These are phyloP conservation scores for Chromobotia macracanthus DNA, from an alignment of 2,797 vertebrate species.

Conservation along the genomic window DNA sequence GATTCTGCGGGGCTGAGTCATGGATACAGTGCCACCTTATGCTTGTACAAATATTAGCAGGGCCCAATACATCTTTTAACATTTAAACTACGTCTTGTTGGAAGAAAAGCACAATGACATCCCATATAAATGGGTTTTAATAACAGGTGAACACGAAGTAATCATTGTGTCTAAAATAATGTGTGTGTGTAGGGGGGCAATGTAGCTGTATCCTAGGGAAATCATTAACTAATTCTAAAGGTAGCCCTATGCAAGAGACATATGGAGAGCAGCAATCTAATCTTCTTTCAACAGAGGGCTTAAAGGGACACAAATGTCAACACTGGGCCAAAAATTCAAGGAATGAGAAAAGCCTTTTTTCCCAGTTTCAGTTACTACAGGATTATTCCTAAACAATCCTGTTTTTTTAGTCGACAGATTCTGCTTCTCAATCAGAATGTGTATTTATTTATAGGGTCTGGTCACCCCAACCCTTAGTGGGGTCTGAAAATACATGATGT, in stretches of 20 bases:
- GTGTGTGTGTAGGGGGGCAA: not conserved
- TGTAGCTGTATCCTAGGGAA: conserved; percentile 26
- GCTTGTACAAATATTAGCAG: not conserved
- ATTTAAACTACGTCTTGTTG: not conserved
- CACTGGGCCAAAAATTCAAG: conserved; percentile 2
- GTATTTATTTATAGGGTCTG: not conserved
- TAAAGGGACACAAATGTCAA: conserved; percentile 13
- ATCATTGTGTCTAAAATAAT: not conserved
- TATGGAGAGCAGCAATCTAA: not conserved
- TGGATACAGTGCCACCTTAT: not conserved
- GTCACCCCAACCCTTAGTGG: not conserved
- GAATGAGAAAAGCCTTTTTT: not conserved
- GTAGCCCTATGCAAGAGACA: not conserved
- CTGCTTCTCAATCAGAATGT: not conserved
- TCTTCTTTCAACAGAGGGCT: not conserved
- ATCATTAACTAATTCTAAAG: conserved; percentile 2
- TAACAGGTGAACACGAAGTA: not conserved
- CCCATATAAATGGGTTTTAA: not conserved
- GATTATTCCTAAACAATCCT: not conserved
- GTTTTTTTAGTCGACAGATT: not conserved
- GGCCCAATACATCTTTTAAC: not conserved
- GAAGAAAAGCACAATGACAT: not conserved
- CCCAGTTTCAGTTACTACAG: not conserved
- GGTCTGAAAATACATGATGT: not conserved
- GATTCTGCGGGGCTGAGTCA: conserved; percentile 8